Base-by-base conservation (phyloP, 2,113 vertebrate genomes). In the Eolophus roseicapilla region DNA sequence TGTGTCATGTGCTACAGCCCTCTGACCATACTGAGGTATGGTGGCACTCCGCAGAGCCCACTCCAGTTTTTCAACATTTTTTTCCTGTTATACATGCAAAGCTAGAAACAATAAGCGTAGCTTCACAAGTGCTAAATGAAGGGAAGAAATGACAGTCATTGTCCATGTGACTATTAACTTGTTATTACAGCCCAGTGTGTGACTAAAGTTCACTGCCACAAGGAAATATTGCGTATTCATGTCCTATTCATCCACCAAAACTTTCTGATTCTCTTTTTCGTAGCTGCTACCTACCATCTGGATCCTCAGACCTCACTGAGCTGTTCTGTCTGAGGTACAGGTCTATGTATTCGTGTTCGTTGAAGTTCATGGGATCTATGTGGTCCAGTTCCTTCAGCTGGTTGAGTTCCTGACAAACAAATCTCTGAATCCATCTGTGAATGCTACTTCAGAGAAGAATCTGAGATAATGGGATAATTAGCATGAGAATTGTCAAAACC, bases 1-100 rank as follows among this genome's bases (percentile, higher is more conserved):
- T 33, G 29, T 29, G 9, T 50, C 1, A 14, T 5, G 0, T 44
- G 13, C 9, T 67, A 41, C 41, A 78, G 37, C 12, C 10, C 8
- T 4, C 46, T 35, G 29, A 27, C 23, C 13, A 17, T 53, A 31
- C 12, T 52, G 35, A 37, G 35, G 17, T 2, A 7, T 29, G 17
- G 13, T 47, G 31, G 11, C 19, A 64, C 39, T 69, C 65, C 59
- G 29, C 16, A n/a, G 13, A 74, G 3, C 5, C 21, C 8, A 39
- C 14, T 31, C 7, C 14, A 27, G 8, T n/a, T 74, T 64, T 52
- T 65, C 44, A 47, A 23, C 5, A 31, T 65, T 80, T 47, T 79
- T 69, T 13, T 63, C 57, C 25, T 69, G 10, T 47, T 57, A 29
- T 7, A 21, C 16, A 28, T 35, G 11, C 5, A 86, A 68, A 86